Evolutionary conservation across 92 coral and sea anemone genomes (phyloP), one percentile per base, ranked within the genome.

Genomic region (Parazoanthus atlanticus): DNA sequence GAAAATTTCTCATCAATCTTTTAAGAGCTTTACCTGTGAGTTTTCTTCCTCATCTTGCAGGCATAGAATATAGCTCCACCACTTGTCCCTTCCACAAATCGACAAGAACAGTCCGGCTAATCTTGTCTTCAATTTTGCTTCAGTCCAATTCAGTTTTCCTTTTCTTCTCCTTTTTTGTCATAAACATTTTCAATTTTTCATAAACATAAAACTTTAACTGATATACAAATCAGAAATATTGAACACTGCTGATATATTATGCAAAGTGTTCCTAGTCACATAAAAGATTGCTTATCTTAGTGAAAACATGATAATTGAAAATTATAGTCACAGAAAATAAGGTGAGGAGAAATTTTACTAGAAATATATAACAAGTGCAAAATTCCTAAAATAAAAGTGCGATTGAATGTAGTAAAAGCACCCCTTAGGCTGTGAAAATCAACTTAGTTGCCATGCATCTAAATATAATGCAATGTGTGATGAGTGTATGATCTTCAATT

Each of bases 271-370:
- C 36, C 77, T 29, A 67, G 76, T 70, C 40, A 70, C 49, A 84
- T 84, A 84, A 84, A 84, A 84, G 87, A 84, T 70, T 33, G 78
- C 87, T 84, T 84, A 84, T 84, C 87, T 84, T 84, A 38, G 67
- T 43, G 41, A 84, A 43, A 84, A 84, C 87, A 84, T 84, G 87
- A 40, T 84, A 84, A 84, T 84, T 71, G 78, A 70, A 84, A 84
- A 41, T 46, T 84, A 81, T 26, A 84, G 87, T 84, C 40, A 46
- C 65, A 70, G 87, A 84, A 84, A 84, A 38, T 67, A 84, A 84
- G 31, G 77, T 70, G 87, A 71, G 43, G 46, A 75, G 26, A 84
- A 41, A 5, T 69, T 65, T 84, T 84, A 84, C 87, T 40, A 83
- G 58, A 82, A 83, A 70, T 28, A 69, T 43, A 43, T 40, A 47